Conservation (phyloP, 1,140 invertebrate genomes). For the Globodera ellingtonae region DNA sequence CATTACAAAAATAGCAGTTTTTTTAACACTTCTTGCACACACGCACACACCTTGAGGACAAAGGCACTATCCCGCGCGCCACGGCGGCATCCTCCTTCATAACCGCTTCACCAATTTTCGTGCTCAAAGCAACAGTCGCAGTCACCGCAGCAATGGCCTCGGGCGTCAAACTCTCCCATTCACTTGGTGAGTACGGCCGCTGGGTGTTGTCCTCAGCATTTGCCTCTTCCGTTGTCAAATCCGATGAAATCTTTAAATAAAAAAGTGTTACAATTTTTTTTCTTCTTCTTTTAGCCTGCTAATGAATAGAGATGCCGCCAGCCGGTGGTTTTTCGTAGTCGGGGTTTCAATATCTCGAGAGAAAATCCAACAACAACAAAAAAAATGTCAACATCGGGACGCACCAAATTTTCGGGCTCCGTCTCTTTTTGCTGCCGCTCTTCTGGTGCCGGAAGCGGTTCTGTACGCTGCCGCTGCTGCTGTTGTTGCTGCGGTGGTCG, state of each 20-base stretch:
- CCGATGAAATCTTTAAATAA: background rate
- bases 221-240: background rate
- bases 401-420: no score
- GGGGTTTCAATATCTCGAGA: no score
- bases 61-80: no score
- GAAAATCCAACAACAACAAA: no score
- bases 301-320: no score
- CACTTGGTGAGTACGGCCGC: constrained; percentile 9
- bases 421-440: background rate
- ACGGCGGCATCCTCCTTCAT: no score
- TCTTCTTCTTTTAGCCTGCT: no score
- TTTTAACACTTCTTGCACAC: background rate
- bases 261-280: background rate
- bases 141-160: background rate
- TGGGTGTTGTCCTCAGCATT: background rate
- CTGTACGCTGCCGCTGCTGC: background rate
- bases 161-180: background rate
- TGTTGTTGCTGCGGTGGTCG: background rate
- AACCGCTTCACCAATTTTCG: no score
- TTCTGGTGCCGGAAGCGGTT: background rate
- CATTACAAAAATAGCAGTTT: background rate
- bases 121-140: no score
- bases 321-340: no score
- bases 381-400: no score
- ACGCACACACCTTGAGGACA: background rate